These are phyloP conservation scores for Melanocharis versteri DNA, from an alignment of 2,113 vertebrate species.

Conservation along the genomic window DNA sequence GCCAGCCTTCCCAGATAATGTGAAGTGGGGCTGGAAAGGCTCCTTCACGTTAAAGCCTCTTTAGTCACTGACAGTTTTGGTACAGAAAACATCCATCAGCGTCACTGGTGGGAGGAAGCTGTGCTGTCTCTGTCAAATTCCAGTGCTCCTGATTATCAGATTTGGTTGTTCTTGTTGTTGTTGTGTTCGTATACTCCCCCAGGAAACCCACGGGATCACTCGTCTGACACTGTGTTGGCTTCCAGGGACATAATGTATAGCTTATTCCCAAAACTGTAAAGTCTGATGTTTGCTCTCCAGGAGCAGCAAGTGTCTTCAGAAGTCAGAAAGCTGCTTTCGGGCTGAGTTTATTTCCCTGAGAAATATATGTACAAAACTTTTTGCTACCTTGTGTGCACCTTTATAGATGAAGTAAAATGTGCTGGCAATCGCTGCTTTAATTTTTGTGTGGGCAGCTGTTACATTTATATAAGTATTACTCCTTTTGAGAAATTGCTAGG, in stretches of 20 bases:
- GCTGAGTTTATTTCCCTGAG: not conserved
- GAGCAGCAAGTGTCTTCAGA: not conserved
- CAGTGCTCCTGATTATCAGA: constrained; percentile 1
- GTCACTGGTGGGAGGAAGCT: constrained; percentile 28
- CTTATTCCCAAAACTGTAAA: not conserved
- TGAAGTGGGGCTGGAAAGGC: constrained; percentile 14
- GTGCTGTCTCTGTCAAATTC: constrained; percentile 48
- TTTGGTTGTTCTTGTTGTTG: not conserved
- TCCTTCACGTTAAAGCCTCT: not conserved
- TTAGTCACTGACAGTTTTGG: constrained; percentile 70
- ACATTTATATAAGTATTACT: not conserved
- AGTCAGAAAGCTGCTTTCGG: not conserved
- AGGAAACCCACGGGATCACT: constrained; percentile 8
- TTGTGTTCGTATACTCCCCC: not conserved
- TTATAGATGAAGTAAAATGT: not conserved
- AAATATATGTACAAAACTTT: not conserved
- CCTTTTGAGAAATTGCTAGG: not conserved
- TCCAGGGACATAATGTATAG: not conserved
- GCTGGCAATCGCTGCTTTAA: constrained; percentile 1
- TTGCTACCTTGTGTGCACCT: not conserved
- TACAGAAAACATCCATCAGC: constrained; percentile 65
- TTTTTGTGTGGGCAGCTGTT: constrained; percentile 39
- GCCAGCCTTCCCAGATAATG: constrained; percentile 34
- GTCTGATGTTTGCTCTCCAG: not conserved
- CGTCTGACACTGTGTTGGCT: not conserved